A percentile compares a stretch with the other conserved stretches of the same genome.
Conservation (phyloP, 1,140 invertebrate genomes). For the Camponotus vicinus region DNA sequence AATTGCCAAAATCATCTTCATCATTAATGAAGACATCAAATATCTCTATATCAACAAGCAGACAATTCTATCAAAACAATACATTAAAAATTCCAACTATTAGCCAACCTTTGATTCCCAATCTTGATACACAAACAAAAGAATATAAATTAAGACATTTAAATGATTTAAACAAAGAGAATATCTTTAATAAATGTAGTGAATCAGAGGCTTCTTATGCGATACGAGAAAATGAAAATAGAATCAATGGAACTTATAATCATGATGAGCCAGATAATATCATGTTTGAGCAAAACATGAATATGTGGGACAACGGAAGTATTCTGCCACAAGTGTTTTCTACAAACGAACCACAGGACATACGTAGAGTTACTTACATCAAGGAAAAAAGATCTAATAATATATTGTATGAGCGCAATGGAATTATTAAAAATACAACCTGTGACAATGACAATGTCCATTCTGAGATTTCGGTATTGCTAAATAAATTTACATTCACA, state of each 20-base stretch:
- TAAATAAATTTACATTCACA: constrained; percentile 78
- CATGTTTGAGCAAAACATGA: constrained; percentile 12
- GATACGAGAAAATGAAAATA: not conserved
- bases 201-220: not conserved
- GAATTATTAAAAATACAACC: constrained; percentile 72
- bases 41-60: not conserved
- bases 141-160: not conserved
- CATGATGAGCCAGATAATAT: not conserved
- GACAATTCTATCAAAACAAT: not conserved
- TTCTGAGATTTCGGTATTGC: constrained; percentile 78
- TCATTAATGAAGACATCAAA: not conserved
- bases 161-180: not conserved
- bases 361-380: constrained; percentile 58
- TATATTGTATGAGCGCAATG: constrained; percentile 6
- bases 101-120: not conserved
- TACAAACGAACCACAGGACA: constrained; percentile 35
- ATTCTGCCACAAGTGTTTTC: not conserved
- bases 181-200: not conserved
- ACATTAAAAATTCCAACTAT: not conserved
- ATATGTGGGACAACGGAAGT: constrained; percentile 21
- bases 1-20: constrained; percentile 12
- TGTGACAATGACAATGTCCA: constrained; percentile 56
- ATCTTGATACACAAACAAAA: not conserved
- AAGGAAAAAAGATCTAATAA: constrained; percentile 13
- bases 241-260: not conserved